phyloP scores from a whole-genome alignment of 1,140 invertebrate genomes.

The Chrysomallon squamiferum region DNA sequence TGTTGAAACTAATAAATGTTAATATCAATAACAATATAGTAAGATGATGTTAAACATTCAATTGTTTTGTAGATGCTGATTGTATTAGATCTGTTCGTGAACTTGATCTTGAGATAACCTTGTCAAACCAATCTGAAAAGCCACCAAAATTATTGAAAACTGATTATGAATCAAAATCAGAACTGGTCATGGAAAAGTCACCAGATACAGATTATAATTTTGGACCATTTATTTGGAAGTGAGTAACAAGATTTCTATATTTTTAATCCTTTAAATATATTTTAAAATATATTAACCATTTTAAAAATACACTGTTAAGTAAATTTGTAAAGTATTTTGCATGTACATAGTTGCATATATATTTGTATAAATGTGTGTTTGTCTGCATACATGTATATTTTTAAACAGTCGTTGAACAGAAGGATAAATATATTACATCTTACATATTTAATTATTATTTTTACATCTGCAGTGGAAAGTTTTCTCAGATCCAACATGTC shows the following conservation, averaged over 20 bases:
- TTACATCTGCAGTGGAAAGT: slow-evolving; percentile 73
- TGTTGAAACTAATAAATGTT: no score
- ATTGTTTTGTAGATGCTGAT: not conserved
- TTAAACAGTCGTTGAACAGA: no score
- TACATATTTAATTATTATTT: not conserved
- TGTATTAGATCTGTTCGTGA: not conserved
- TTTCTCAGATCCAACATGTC: slow-evolving; percentile 84
- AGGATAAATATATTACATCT: no score
- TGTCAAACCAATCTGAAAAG: not conserved
- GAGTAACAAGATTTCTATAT: no score
- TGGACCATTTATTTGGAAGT: slow-evolving; percentile 18
- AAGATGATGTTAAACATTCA: not conserved
- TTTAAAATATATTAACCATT: no score
- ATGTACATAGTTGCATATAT: no score
- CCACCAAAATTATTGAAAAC: not conserved
- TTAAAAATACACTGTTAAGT: no score
- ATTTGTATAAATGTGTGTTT: no score
- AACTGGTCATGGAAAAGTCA: slow-evolving; percentile 4
- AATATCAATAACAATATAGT: not conserved
- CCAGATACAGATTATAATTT: slow-evolving; percentile 12
- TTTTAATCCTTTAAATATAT: no score
- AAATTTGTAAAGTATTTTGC: no score
- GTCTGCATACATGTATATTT: no score
- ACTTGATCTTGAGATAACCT: slow-evolving; percentile 2
- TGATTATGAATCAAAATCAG: not conserved